Percentiles rank a stretch among this genome's conserved stretches.
Evolutionary conservation across 1,140 invertebrate species (phyloP).

Genomic region (Papilio polytes): DNA sequence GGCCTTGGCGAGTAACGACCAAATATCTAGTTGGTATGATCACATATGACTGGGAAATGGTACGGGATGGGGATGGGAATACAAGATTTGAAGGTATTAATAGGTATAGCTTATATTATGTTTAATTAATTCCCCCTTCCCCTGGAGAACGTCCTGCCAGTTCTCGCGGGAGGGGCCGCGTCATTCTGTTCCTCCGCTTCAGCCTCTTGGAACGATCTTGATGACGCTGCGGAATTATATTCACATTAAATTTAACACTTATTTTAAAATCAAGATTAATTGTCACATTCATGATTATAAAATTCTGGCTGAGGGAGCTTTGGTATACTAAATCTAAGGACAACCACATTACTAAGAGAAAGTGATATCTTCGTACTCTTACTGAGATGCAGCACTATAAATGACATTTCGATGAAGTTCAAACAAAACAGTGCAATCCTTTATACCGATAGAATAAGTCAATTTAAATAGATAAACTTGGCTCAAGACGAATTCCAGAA

Average conservation of each 20-base stretch:
- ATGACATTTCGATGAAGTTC: too few species aligned
- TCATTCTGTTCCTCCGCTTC: conserved; percentile 67
- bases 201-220: conserved; percentile 59
- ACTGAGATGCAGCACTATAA: too few species aligned
- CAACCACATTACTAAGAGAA: too few species aligned
- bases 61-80: conserved; percentile 35
- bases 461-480: too few species aligned
- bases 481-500: too few species aligned
- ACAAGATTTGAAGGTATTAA: conserved; percentile 22
- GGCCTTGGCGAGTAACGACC: not conserved
- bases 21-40: conserved; percentile 2
- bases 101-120: conserved; percentile 35
- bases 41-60: not conserved
- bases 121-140: conserved; percentile 62
- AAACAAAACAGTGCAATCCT: too few species aligned
- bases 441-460: too few species aligned
- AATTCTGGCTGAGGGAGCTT: too few species aligned
- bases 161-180: conserved; percentile 59
- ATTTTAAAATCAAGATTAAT: not conserved
- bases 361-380: too few species aligned
- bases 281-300: too few species aligned
- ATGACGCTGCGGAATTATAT: conserved; percentile 52
- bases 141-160: conserved; percentile 63
- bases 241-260: not conserved
- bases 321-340: too few species aligned